Evolutionary conservation across 2,888 invertebrate genomes (phyloP).

Genomic region (Chorisops tibialis): DNA sequence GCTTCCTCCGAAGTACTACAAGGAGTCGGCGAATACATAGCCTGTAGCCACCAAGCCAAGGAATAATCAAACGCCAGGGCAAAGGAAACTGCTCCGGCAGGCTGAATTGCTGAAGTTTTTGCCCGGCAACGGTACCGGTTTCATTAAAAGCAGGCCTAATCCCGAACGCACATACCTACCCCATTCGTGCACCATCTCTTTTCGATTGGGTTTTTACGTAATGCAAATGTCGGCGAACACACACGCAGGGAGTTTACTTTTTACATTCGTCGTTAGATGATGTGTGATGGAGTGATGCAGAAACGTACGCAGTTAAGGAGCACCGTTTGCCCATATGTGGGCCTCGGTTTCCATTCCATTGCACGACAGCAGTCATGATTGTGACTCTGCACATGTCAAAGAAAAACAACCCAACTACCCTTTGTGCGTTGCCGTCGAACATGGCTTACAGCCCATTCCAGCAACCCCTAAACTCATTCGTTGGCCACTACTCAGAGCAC

Average conservation of each 20-base stretch:
- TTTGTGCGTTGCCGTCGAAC: slow-evolving; percentile 5
- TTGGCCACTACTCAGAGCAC: background rate
- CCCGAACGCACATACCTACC: slow-evolving; percentile 1
- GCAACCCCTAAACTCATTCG: background rate
- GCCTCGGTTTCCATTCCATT: background rate
- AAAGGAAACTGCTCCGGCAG: background rate
- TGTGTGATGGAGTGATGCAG: background rate
- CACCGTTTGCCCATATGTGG: background rate
- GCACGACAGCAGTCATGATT: background rate
- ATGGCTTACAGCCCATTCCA: background rate
- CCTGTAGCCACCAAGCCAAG: background rate
- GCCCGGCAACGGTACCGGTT: background rate
- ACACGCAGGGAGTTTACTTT: background rate
- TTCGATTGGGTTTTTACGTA: background rate
- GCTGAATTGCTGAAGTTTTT: slow-evolving; percentile 13
- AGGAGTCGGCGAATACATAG: background rate
- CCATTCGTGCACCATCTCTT: background rate
- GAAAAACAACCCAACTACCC: background rate
- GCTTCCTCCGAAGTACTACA: background rate
- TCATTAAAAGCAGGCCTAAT: background rate
- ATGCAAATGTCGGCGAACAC: background rate
- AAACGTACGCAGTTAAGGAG: background rate
- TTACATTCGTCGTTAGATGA: slow-evolving; percentile 6
- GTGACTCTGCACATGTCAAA: background rate
- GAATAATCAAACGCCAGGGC: slow-evolving; percentile 12